Base-by-base conservation (phyloP, 2,888 invertebrate genomes). In the Pheosia gnoma region DNA sequence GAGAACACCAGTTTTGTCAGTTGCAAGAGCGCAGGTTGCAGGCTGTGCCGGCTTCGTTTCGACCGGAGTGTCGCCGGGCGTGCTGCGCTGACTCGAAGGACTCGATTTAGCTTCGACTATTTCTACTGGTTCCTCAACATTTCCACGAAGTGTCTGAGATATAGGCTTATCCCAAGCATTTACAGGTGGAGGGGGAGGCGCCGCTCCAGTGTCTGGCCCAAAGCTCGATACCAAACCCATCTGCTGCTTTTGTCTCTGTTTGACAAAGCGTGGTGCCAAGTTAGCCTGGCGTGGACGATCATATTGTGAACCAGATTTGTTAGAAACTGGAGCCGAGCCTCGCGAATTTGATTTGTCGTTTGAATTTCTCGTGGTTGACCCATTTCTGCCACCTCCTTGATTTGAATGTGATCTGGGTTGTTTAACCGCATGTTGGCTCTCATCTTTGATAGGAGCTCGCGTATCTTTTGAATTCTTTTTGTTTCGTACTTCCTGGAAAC, bases 161-260 rank as follows among this genome's bases (percentile, higher is more conserved):
- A 97, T 96, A 4, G 97, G 97, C 86, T 97, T 97, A 74, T 97
- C 97, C 98, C 98, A 98, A 3, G 97, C 97, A 86, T 96, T 97
- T 9, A 96, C 95, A 3, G 95, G 88, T 3, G 96, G 96, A n/a
- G 96, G 96, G 6, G 96, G 95, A 5, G 95, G 94, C 43, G 95
- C 93, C 39, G 91, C 93, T 5, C 94, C 94, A 43, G 94, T 94
- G 66, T 95, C 95, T 6, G 94, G 94, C 3, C 93, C 90, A 66
- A 90, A 85, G 79, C 91, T 82, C 45, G 85, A 79, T 37, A 85
- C 88, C 58, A 93, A 76, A 1, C 93, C 90, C 86, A 91, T 86
- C 74, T 92, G 92, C 73, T 94, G 94, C 70, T 93, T 94, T 72
- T 95, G 95, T 57, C 96, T 94, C 82, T 96, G 96, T 81, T 97